Conservation (phyloP, 1,140 invertebrate genomes). For the Lanistes nyassanus region DNA sequence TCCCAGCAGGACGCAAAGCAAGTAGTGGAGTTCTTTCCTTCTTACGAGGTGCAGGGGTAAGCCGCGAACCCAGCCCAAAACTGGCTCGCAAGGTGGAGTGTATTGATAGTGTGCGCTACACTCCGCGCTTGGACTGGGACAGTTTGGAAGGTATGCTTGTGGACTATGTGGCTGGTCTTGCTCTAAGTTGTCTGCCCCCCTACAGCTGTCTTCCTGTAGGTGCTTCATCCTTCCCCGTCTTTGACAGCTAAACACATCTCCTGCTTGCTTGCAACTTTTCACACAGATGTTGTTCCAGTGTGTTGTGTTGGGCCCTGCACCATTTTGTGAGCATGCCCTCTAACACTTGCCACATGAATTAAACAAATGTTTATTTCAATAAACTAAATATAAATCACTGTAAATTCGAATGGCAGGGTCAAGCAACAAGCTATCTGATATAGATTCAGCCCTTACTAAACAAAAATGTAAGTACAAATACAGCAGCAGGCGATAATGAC, state of each 20-base stretch:
- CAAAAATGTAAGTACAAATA: too few species aligned
- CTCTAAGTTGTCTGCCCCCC: neutral
- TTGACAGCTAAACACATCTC: neutral
- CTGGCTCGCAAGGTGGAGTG: conserved; percentile 20
- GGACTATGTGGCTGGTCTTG: neutral
- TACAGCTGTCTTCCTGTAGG: neutral
- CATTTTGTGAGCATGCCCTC: too few species aligned
- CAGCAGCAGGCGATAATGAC: too few species aligned
- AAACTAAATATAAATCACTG: too few species aligned
- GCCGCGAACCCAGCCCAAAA: conserved; percentile 23
- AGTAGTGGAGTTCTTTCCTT: conserved; percentile 51
- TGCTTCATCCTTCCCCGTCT: neutral
- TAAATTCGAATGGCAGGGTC: too few species aligned
- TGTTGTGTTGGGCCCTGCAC: too few species aligned
- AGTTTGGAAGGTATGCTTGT: conserved; percentile 41
- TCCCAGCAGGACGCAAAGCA: conserved; percentile 25
- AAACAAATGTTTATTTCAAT: too few species aligned
- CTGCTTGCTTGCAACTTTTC: neutral
- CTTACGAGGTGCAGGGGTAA: conserved; percentile 40
- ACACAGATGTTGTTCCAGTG: too few species aligned
- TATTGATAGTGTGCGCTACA: conserved; percentile 56
- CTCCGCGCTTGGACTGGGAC: conserved; percentile 45
- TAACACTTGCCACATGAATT: too few species aligned
- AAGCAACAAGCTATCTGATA: too few species aligned
- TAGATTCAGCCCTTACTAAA: too few species aligned